Evolutionary conservation across 2,113 vertebrate genomes (phyloP).

Genomic region (Suricata suricatta): DNA sequence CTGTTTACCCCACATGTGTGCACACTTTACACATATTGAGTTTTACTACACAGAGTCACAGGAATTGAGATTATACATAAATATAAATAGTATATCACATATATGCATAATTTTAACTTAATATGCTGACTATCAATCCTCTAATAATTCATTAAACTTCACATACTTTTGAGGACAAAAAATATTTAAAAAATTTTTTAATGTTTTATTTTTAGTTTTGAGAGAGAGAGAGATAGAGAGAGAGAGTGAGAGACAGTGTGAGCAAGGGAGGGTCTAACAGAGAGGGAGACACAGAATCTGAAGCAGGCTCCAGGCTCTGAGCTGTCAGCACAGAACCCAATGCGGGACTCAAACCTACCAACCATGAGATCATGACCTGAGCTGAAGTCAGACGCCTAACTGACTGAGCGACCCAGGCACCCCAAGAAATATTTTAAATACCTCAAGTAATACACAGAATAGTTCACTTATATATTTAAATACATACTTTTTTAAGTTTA

Average conservation of each 20-base stretch:
- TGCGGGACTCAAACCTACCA: too few relatives aligned
- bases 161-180: not conserved
- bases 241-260: too few relatives aligned
- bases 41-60: not conserved
- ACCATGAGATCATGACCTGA: too few relatives aligned
- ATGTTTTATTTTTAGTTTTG: too few relatives aligned
- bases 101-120: not conserved
- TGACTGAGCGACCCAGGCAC: too few relatives aligned
- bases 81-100: not conserved
- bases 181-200: not conserved
- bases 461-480: not conserved
- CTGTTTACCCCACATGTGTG: not conserved
- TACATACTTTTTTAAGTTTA: not conserved
- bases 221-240: too few relatives aligned
- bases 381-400: too few relatives aligned
- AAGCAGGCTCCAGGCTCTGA: too few relatives aligned
- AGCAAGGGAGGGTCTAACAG: too few relatives aligned
- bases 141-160: not conserved
- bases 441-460: not conserved
- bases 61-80: not conserved
- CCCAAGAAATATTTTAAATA: not conserved
- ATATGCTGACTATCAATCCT: not conserved
- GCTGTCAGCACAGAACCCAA: too few relatives aligned
- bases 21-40: not conserved
- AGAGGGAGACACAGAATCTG: too few relatives aligned